phyloP scores from a whole-genome alignment of 1,140 invertebrate genomes.

The Drosophila punjabiensis region DNA sequence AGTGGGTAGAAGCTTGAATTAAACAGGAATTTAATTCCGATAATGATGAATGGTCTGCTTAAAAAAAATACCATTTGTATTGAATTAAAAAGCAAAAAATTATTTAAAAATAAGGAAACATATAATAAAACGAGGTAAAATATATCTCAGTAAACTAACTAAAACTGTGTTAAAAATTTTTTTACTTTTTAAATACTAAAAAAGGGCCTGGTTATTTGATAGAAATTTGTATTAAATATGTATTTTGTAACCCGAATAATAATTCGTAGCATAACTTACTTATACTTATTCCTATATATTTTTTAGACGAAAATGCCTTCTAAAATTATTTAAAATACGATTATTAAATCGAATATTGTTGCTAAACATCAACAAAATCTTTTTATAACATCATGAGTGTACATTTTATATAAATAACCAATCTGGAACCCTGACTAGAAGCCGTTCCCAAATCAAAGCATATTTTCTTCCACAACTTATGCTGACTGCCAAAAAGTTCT shows the following conservation, averaged over 20 bases:
- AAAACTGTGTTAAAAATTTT: neutral
- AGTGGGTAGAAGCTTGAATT: slow-evolving; percentile 13
- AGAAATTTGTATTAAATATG: too few relatives aligned
- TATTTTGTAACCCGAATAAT: neutral
- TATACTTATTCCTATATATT: too few relatives aligned
- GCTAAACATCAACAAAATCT: neutral
- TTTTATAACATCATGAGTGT: neutral
- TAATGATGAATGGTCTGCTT: slow-evolving; percentile 30
- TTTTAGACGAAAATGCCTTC: too few relatives aligned
- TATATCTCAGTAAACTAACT: neutral
- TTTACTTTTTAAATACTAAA: neutral
- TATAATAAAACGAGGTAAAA: neutral
- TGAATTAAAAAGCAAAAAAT: neutral
- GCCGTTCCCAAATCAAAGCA: slow-evolving; percentile 14
- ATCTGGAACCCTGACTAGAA: neutral
- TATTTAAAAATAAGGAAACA: neutral
- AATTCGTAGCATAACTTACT: neutral
- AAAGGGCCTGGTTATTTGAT: too few relatives aligned
- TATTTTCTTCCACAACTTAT: slow-evolving; percentile 31
- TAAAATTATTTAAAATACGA: neutral
- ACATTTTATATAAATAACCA: slow-evolving; percentile 1
- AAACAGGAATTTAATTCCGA: slow-evolving; percentile 41
- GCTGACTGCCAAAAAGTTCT: slow-evolving; percentile 59
- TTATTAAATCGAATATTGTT: too few relatives aligned
- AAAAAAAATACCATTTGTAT: neutral